phyloP scores from a whole-genome alignment of 2,888 invertebrate genomes.

The Nephrotoma flavescens region DNA sequence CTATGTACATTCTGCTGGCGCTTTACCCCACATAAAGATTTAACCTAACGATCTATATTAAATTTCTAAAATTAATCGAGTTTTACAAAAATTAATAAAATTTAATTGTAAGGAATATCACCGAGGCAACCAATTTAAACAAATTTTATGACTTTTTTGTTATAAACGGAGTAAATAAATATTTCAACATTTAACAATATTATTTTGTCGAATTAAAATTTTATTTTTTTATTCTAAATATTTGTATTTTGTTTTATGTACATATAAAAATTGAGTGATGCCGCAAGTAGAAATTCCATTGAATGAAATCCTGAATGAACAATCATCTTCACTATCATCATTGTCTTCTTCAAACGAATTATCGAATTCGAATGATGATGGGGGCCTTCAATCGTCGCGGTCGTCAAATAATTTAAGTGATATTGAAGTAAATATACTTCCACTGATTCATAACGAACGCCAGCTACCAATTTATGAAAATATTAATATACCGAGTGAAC shows the following conservation, averaged over 20 bases:
- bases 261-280: not conserved
- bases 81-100: not conserved
- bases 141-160: not conserved
- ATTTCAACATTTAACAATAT: not conserved
- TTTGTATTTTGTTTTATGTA: not conserved
- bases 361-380: not conserved
- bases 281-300: not conserved
- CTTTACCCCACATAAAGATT: no score
- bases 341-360: not conserved
- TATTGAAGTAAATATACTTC: not conserved
- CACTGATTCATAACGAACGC: slow-evolving; percentile 17
- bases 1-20: no score
- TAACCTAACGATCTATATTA: no score
- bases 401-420: not conserved
- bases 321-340: not conserved
- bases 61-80: not conserved
- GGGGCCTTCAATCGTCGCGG: not conserved
- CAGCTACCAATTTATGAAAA: slow-evolving; percentile 36
- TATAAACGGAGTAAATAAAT: not conserved
- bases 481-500: slow-evolving; percentile 39
- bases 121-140: not conserved
- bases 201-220: not conserved
- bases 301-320: not conserved
- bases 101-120: not conserved
- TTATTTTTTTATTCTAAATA: not conserved